phyloP scores from a whole-genome alignment of 2,113 vertebrate species.

The Pogonocichla stellata region DNA sequence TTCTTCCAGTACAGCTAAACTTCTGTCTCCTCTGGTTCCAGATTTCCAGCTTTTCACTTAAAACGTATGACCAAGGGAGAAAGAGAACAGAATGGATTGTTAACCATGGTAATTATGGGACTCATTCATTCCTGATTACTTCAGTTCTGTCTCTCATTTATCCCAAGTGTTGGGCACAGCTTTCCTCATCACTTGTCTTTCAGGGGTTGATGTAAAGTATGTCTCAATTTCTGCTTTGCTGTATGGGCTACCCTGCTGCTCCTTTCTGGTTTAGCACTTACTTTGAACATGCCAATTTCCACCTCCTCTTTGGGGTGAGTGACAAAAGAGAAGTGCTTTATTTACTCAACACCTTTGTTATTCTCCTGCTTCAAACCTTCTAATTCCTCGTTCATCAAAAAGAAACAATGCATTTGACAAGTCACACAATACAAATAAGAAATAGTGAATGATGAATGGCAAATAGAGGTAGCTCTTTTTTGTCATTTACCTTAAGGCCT shows the following conservation, averaged over 20 bases:
- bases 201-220: neutral
- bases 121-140: conserved; percentile 5
- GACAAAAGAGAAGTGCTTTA: conserved; percentile 14
- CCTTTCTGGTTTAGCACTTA: neutral
- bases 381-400: conserved; percentile 18
- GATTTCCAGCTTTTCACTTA: conserved; percentile 14
- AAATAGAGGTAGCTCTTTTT: neutral
- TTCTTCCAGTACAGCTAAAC: neutral
- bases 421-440: neutral
- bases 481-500: neutral
- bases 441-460: neutral
- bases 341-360: conserved; percentile 1
- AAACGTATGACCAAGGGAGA: neutral
- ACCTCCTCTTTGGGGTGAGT: neutral
- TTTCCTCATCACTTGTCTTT: conserved; percentile 21
- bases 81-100: neutral
- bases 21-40: neutral
- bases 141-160: neutral
- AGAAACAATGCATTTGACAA: conserved; percentile 37
- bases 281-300: neutral
- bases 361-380: neutral
- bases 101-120: conserved; percentile 18
- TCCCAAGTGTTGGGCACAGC: neutral
- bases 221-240: neutral
- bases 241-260: neutral